Percentiles rank a stretch among this genome's conserved stretches.
These are phyloP conservation scores for Diaperis boleti DNA, from an alignment of 2,888 invertebrate species.

Conservation along the genomic window DNA sequence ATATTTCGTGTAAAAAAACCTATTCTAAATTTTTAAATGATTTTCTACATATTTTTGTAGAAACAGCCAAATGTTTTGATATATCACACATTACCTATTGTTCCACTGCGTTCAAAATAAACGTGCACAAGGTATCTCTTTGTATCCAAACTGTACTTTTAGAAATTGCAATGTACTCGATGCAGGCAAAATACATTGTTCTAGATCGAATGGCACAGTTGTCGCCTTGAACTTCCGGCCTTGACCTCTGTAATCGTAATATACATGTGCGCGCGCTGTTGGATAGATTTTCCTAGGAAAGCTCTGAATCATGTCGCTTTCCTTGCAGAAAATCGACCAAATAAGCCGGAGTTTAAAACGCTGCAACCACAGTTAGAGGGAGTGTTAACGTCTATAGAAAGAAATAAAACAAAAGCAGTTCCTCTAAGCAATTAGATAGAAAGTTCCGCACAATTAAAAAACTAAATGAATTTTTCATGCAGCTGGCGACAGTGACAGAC, in stretches of 20 bases:
- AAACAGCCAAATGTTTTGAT: too few species aligned
- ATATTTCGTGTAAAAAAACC: too few species aligned
- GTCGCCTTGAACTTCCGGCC: slow-evolving; percentile 23
- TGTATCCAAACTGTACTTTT: neutral
- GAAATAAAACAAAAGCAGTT: neutral
- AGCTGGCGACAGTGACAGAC: too few species aligned
- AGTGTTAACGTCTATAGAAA: too few species aligned
- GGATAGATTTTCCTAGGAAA: slow-evolving; percentile 30
- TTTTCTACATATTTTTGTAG: too few species aligned
- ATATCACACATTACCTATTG: too few species aligned
- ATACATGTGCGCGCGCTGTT: slow-evolving; percentile 25
- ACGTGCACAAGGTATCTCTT: too few species aligned
- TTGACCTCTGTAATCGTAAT: slow-evolving; percentile 28
- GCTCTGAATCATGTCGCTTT: neutral
- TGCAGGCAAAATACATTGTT: slow-evolving; percentile 6
- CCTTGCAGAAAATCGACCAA: slow-evolving; percentile 15
- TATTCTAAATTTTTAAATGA: too few species aligned
- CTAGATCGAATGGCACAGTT: slow-evolving; percentile 2
- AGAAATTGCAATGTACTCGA: slow-evolving; percentile 3
- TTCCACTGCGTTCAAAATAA: too few species aligned
- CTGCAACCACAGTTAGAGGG: too few species aligned
- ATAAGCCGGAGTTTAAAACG: neutral
- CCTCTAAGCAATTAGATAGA: neutral
- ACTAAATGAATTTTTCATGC: too few species aligned
- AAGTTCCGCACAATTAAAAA: too few species aligned